Evolutionary conservation across 2,797 vertebrate genomes (phyloP).

Genomic region (Cirrhinus mrigala): DNA sequence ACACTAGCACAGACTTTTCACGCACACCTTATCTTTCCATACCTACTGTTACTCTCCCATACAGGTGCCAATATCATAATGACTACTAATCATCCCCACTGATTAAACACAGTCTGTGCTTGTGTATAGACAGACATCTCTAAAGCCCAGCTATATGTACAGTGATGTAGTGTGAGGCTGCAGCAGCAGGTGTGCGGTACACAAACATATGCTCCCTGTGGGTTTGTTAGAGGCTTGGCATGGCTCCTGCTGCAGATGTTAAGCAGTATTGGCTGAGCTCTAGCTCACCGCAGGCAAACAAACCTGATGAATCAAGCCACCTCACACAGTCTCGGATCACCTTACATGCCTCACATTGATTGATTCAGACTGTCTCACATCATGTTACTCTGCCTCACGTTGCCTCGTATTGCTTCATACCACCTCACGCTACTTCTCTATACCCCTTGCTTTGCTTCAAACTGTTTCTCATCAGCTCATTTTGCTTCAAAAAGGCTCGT

Average conservation of each 20-base stretch:
- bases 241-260: constrained; percentile 46
- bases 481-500: not conserved
- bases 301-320: constrained; percentile 30
- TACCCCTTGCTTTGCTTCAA: not conserved
- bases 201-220: constrained; percentile 37
- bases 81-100: constrained; percentile 10
- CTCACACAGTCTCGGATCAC: constrained; percentile 35
- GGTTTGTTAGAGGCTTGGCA: constrained; percentile 44
- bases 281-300: constrained; percentile 20
- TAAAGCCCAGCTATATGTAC: constrained; percentile 30
- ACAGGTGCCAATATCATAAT: not conserved
- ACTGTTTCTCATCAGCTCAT: not conserved
- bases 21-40: not conserved
- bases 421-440: not conserved
- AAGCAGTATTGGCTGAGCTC: constrained; percentile 36
- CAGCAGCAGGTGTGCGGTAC: constrained; percentile 26
- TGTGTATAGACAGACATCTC: constrained; percentile 5
- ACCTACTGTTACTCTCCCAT: not conserved
- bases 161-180: constrained; percentile 7
- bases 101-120: not conserved
- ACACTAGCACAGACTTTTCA: not conserved
- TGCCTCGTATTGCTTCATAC: not conserved
- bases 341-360: constrained; percentile 1
- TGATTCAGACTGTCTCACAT: constrained; percentile 10
- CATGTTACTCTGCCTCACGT: not conserved